Conservation (phyloP, 2,113 vertebrate species). For the Oxyura jamaicensis region DNA sequence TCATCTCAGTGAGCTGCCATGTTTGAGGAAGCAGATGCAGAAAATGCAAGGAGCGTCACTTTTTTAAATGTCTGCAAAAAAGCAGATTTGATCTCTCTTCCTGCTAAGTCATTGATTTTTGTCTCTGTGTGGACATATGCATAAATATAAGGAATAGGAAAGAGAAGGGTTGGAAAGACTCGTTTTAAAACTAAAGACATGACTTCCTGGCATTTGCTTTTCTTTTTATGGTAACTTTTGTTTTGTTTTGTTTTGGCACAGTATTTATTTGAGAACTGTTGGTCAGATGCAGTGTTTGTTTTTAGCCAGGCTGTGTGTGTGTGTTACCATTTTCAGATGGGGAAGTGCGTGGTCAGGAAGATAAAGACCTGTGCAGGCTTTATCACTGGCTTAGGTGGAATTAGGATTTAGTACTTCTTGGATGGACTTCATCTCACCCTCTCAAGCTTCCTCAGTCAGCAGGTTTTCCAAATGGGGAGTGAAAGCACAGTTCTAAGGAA, state of each 20-base stretch:
- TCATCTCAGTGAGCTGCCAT: constrained; percentile 36
- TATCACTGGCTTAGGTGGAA: constrained; percentile 32
- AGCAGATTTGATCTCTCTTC: constrained; percentile 1
- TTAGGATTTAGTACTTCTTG: constrained; percentile 45
- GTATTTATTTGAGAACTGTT: constrained; percentile 56
- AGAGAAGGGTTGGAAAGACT: neutral
- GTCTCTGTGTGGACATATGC: neutral
- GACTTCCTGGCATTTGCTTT: constrained; percentile 39
- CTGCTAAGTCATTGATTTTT: neutral
- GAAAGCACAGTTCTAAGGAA: neutral
- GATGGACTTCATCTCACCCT: constrained; percentile 14
- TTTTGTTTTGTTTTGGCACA: neutral
- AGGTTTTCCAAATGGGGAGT: neutral
- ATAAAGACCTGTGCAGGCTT: constrained; percentile 45
- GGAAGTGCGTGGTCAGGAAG: constrained; percentile 28
- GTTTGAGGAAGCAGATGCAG: constrained; percentile 16
- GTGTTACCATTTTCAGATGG: constrained; percentile 56
- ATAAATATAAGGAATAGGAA: neutral
- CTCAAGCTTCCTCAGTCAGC: neutral
- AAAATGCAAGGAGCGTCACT: neutral
- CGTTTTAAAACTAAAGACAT: constrained; percentile 25
- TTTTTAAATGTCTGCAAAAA: constrained; percentile 29
- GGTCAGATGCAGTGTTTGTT: constrained; percentile 47
- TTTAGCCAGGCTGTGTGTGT: constrained; percentile 34
- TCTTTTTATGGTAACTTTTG: constrained; percentile 9